Base-by-base conservation (phyloP, 2,113 vertebrate genomes). In the Cyprinodon brontotheroides region DNA sequence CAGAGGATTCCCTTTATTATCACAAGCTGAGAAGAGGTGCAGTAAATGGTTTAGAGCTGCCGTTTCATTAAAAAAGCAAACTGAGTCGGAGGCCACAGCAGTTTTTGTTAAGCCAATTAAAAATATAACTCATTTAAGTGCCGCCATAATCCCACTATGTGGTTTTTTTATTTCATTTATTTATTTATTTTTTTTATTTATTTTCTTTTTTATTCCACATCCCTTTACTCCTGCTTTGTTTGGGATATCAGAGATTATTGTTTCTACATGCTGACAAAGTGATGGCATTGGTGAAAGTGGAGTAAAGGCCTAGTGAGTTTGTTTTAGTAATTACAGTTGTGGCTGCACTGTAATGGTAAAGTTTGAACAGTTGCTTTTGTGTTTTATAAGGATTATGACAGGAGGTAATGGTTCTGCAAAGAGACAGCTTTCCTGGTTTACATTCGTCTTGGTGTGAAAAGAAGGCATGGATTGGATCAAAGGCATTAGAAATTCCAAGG, bases 31-130 rank as follows among this genome's bases (percentile, higher is more conserved):
- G 70, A 73, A 78, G 70, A 80, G 72, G 38, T 37, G 29, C 77
- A 62, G 82, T 84, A 87, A 89, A 89, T 78, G 85, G 78, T 77
- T 62, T 29, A 87, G 74, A 77, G 84, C 80, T 86, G 78, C 80
- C 86, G 85, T 86, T 81, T 87, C 84, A 90, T 89, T 87, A 91
- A 77, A 91, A 77, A 82, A 38, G 75, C 57, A 83, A 89, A 90
- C 85, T 65, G 65, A 78, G 77, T 90, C 86, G 85, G 81, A 86
- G 76, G 81, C 83, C 68, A 73, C 84, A 67, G 65, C 74, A 70
- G 79, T 76, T 89, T 72, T 89, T 62, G 72, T 81, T 68, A 71
- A 71, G 61, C 71, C 72, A 82, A 85, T 86, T 82, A 61, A 84
- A 88, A 85, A 80, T 78, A 74, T 72, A 83, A 91, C 89, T 89